Conservation (phyloP, 2,797 vertebrate species). For the Tokudaia muenninki region DNA sequence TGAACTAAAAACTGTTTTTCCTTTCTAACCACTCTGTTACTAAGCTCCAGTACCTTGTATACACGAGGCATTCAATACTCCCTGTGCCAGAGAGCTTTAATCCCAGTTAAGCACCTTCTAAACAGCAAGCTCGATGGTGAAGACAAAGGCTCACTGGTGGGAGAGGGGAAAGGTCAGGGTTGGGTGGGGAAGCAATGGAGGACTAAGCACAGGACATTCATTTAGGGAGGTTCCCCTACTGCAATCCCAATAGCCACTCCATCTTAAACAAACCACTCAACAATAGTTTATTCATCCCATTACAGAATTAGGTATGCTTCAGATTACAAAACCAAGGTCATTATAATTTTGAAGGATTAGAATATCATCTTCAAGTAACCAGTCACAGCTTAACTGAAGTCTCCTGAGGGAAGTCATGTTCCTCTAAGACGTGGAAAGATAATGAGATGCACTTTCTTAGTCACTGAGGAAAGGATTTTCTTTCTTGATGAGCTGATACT, state of each 20-base stretch:
- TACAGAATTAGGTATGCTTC: slow-evolving; percentile 33
- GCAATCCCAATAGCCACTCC: neutral
- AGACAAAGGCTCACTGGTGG: neutral
- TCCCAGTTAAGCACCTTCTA: neutral
- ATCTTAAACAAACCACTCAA: slow-evolving; percentile 12
- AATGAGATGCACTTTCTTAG: neutral
- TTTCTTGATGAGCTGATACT: slow-evolving; percentile 60
- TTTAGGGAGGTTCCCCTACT: neutral
- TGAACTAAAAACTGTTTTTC: neutral
- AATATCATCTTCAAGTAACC: slow-evolving; percentile 43
- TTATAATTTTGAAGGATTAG: slow-evolving; percentile 47
- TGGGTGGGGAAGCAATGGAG: neutral
- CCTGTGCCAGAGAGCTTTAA: neutral
- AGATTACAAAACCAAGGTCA: slow-evolving; percentile 12
- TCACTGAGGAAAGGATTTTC: neutral
- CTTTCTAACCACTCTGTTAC: neutral
- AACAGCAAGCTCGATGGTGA: slow-evolving; percentile 45
- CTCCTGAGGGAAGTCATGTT: neutral
- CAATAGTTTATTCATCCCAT: slow-evolving; percentile 21
- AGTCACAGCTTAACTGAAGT: neutral
- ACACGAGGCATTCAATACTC: neutral
- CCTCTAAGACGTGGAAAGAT: neutral
- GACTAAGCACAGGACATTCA: neutral
- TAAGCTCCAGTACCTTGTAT: neutral
- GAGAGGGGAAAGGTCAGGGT: slow-evolving; percentile 7